Evolutionary conservation across 2,797 vertebrate genomes (phyloP).

Genomic region (Amblyraja radiata): DNA sequence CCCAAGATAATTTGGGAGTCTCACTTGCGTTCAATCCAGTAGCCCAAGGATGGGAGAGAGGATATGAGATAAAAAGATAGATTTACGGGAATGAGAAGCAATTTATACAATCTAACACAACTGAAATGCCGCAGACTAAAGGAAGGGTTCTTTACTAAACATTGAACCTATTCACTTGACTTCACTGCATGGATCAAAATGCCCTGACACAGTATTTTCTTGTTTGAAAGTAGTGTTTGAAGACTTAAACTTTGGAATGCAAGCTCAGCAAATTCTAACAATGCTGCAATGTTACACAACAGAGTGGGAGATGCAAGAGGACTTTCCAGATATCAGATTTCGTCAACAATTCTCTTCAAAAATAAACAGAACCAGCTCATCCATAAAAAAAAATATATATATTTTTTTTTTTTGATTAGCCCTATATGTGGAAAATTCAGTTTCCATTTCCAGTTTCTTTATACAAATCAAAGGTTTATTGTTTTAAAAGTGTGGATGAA

Average conservation of each 20-base stretch:
- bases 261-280: constrained; percentile 8
- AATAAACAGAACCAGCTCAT: not conserved
- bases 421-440: not conserved
- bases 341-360: not conserved
- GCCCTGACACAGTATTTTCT: not conserved
- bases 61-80: not conserved
- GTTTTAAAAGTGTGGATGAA: not conserved
- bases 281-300: not conserved
- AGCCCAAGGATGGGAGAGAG: not conserved
- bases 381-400: not conserved
- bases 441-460: not conserved
- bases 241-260: constrained; percentile 20
- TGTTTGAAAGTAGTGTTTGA: not conserved
- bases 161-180: not conserved
- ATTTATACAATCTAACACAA: not conserved
- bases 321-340: not conserved
- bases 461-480: not conserved
- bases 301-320: not conserved
- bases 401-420: not conserved
- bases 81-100: not conserved
- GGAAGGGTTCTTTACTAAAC: not conserved
- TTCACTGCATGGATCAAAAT: not conserved
- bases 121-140: not conserved
- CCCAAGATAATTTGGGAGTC: not conserved
- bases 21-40: not conserved